A percentile compares a stretch with the other conserved stretches of the same genome.
These are phyloP conservation scores for Montipora foliosa DNA, from an alignment of 64 coral and sea anemone species.

Conservation along the genomic window DNA sequence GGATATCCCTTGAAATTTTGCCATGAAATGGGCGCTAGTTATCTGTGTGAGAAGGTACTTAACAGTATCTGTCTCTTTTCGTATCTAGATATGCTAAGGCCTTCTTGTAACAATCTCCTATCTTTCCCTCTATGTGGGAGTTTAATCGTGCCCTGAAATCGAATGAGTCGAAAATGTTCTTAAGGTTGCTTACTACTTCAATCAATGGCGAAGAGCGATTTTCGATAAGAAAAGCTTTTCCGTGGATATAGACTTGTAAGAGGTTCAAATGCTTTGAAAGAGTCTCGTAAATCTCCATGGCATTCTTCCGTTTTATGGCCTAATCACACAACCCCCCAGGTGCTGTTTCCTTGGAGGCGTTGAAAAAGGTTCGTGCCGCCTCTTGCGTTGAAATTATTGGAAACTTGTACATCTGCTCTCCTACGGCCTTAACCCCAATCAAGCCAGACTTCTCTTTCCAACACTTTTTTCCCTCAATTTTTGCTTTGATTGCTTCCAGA, in stretches of 20 bases:
- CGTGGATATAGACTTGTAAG: not conserved
- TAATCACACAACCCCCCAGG: not conserved
- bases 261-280: slow-evolving; percentile 4
- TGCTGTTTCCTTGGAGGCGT: too few relatives aligned
- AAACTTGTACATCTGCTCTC: not conserved
- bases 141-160: not conserved
- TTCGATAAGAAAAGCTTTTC: not conserved
- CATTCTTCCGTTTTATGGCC: not conserved
- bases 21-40: slow-evolving; percentile 15
- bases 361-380: not conserved
- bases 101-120: slow-evolving; percentile 15
- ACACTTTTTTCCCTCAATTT: not conserved
- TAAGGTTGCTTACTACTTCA: not conserved
- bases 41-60: slow-evolving; percentile 45
- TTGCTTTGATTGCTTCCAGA: not conserved
- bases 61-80: slow-evolving; percentile 61
- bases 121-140: not conserved
- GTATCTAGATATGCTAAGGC: slow-evolving; percentile 44
- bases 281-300: not conserved
- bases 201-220: not conserved
- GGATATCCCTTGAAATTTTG: not conserved
- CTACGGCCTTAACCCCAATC: not conserved
- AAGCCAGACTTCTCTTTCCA: not conserved
- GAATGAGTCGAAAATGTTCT: not conserved
- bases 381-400: not conserved